Conservation (phyloP, 2,113 vertebrate species). For the Aepyceros melampus region DNA sequence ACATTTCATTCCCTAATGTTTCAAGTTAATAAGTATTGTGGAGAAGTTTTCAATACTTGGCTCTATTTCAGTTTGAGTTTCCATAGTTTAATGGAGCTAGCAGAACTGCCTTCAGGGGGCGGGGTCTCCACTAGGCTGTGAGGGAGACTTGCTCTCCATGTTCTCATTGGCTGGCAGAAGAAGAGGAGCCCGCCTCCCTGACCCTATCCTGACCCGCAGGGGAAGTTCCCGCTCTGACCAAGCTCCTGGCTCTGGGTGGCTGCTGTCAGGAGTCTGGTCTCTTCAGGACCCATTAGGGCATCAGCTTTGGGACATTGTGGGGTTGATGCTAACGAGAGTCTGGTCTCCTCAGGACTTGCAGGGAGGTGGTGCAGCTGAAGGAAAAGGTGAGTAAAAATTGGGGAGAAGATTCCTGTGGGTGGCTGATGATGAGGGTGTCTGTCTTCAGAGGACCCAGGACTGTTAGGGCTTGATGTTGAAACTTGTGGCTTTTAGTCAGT, state of each 20-base stretch:
- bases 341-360: background rate
- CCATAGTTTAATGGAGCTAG: background rate
- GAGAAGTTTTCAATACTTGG: background rate
- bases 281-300: background rate
- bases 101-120: background rate
- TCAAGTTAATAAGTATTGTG: background rate
- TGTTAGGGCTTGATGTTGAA: background rate
- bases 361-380: background rate
- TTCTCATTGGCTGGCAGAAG: background rate
- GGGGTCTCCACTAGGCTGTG: background rate
- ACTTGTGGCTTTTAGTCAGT: background rate
- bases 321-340: background rate
- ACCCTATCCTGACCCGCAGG: background rate
- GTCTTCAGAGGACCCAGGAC: background rate
- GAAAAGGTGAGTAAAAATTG: background rate
- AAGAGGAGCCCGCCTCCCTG: background rate
- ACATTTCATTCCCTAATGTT: background rate
- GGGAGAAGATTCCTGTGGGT: background rate
- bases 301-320: background rate
- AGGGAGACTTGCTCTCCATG: background rate
- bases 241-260: background rate
- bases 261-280: background rate
- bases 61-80: background rate
- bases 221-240: background rate
- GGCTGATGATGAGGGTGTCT: background rate